Base-by-base conservation (phyloP, 2,113 vertebrate genomes). In the Murina feae region DNA sequence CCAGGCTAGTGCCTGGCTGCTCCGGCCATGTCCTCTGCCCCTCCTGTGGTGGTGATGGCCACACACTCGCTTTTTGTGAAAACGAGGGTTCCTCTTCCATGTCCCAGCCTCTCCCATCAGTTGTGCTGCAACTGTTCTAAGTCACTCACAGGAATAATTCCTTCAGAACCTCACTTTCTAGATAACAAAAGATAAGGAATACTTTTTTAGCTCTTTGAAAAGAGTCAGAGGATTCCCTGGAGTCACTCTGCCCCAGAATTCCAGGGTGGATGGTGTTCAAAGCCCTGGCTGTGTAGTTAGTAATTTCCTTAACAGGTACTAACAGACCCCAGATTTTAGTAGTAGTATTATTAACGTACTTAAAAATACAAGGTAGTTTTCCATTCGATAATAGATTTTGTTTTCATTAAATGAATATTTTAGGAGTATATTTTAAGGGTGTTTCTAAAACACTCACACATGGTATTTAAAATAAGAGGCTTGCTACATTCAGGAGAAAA, bases 21-120 rank as follows among this genome's bases (percentile, higher is more conserved):
- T 28, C 4, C 3, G 7, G 58, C 37, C 18, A 20, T 58, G 18
- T 39, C 68, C 69, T 47, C 9, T 12, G 12, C 76, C 82, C 25
- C 0, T 0, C 18, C 12, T 2, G 4, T 28, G 17, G 8, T 2
- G 9, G 9, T 18, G 9, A 9, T 23, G 5, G 51, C 44, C 72
- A 32, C 44, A 49, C 42, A n/a, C 16, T 37, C 0, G 0, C 16
- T 75, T 28, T 37, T 37, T 16, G 5, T 44, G 20, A 32, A 3
- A 23, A 30, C 35, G 47, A 3, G 4, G 5, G 9, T 4, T 6
- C 32, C 28, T 66, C 35, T 25, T 23, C 68, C 51, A 30, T 60
- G 25, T n/a, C 44, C 6, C 51, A 37, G 20, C 32, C 37, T 65
- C 21, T 35, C 42, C 20, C 16, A 2, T 30, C 25, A 18, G 9